A percentile compares a stretch with the other conserved stretches of the same genome.
Evolutionary conservation across 2,113 vertebrate genomes (phyloP).

Genomic region (Nycticorax nycticorax): DNA sequence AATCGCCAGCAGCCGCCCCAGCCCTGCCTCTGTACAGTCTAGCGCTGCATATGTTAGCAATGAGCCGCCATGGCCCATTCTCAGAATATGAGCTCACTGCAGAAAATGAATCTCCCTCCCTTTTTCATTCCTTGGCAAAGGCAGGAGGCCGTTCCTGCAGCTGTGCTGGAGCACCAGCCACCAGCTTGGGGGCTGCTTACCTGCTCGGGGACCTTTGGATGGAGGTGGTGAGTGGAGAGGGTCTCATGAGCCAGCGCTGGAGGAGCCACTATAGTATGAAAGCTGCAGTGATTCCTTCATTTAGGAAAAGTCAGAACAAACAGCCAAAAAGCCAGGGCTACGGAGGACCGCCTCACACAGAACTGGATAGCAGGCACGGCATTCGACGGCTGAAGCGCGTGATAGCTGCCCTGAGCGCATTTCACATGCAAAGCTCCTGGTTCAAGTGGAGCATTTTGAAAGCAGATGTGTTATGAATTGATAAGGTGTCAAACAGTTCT

Average conservation of each 20-base stretch:
- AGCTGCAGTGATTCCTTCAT: background rate
- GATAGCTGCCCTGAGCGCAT: background rate
- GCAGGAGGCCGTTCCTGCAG: background rate
- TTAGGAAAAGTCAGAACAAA: background rate
- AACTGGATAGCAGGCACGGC: background rate
- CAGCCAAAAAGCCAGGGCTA: fast-evolving
- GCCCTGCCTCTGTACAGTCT: background rate
- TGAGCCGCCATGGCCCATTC: background rate
- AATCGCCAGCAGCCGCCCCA: background rate
- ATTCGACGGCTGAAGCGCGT: fast-evolving
- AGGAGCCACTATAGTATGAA: background rate
- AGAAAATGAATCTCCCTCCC: background rate
- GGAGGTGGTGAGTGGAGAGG: background rate
- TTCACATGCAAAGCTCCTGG: background rate
- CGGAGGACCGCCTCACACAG: background rate
- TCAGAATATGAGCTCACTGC: background rate
- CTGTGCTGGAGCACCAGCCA: background rate
- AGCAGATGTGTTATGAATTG: background rate
- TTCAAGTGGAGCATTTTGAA: background rate
- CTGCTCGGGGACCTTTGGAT: background rate
- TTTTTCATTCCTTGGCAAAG: background rate
- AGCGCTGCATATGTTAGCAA: background rate
- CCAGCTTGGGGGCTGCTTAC: fast-evolving
- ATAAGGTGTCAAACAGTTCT: background rate
- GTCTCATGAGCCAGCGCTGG: background rate